Percentiles rank a stretch among this genome's conserved stretches.
Evolutionary conservation across 35 echinoderm and acorn worm species (phyloP).

Genomic region (Lytechinus variegatus): DNA sequence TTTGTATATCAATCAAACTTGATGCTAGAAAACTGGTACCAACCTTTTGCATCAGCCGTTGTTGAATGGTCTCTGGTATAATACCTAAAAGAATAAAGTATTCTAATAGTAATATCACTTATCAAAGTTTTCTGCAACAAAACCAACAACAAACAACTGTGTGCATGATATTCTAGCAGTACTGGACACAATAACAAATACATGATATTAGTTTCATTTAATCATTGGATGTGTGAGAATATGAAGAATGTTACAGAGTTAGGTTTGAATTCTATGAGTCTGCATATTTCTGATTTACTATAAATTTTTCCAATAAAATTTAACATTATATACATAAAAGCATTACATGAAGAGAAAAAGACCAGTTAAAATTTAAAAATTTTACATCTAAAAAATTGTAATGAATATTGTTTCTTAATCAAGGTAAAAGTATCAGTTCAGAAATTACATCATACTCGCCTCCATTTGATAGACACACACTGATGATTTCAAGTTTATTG

Average conservation of each 20-base stretch:
- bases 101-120: not conserved
- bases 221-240: not conserved
- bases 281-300: no score
- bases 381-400: no score
- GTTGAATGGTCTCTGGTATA: slow-evolving; percentile 62
- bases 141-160: not conserved
- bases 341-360: no score
- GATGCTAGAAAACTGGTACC: not conserved
- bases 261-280: no score
- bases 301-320: no score
- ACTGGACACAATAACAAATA: not conserved
- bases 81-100: slow-evolving; percentile 58
- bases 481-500: slow-evolving; percentile 58
- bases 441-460: slow-evolving; percentile 55
- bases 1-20: not conserved
- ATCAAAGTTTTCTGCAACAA: not conserved
- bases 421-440: not conserved
- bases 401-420: not conserved
- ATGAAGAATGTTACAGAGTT: not conserved
- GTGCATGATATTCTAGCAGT: no score
- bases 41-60: slow-evolving; percentile 57
- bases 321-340: no score
- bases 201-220: not conserved
- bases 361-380: no score
- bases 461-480: slow-evolving; percentile 88